Conservation (phyloP, 2,797 vertebrate species). For the Podargus strigoides region DNA sequence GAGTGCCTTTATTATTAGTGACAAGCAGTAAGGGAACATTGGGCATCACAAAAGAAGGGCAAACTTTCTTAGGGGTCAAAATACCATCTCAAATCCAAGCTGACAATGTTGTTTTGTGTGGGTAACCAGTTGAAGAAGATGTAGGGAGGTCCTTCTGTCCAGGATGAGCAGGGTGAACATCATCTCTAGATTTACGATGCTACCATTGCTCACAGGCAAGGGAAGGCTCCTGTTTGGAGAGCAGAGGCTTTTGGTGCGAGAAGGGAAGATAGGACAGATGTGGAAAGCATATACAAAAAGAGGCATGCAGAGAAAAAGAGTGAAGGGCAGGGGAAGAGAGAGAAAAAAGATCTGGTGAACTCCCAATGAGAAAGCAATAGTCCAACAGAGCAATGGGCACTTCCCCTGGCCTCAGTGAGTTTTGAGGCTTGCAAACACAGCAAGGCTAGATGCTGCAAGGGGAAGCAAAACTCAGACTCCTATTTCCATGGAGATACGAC, state of each 20-base stretch:
- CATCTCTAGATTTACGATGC: neutral
- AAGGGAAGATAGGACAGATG: neutral
- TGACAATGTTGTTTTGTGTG: neutral
- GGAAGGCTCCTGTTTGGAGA: neutral
- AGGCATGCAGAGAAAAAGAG: neutral
- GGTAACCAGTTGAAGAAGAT: neutral
- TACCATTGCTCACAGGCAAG: neutral
- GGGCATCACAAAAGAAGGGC: neutral
- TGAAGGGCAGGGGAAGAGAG: neutral
- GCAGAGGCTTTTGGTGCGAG: neutral
- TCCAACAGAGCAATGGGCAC: no score
- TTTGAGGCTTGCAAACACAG: neutral
- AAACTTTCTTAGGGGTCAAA: neutral
- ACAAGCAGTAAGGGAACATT: neutral
- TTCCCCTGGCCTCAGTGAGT: neutral
- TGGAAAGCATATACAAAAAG: neutral
- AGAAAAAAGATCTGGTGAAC: rapidly evolving
- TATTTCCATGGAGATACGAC: neutral
- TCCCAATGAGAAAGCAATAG: neutral
- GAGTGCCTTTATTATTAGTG: neutral
- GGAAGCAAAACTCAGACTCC: neutral
- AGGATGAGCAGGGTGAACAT: neutral
- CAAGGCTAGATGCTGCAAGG: neutral
- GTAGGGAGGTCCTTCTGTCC: neutral
- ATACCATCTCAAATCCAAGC: neutral